Evolutionary conservation across 2,888 invertebrate genomes (phyloP).

Genomic region (Protophormia terraenovae): DNA sequence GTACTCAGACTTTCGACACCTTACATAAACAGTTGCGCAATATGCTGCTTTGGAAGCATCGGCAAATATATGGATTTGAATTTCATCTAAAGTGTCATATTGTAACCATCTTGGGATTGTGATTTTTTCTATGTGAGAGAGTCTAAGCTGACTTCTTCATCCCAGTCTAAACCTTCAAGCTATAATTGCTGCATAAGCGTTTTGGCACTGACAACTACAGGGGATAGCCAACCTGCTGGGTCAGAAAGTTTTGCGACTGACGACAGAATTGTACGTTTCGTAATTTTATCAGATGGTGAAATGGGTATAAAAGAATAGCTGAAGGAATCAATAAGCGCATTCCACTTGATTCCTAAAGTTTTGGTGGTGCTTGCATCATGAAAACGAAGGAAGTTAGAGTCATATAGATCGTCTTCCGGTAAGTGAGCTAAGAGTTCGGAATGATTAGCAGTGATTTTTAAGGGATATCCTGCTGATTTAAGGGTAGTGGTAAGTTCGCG

Average conservation of each 20-base stretch:
- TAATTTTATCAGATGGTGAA: background rate
- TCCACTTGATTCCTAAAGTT: background rate
- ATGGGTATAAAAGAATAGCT: background rate
- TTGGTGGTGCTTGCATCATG: background rate
- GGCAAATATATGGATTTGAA: background rate
- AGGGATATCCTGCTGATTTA: background rate
- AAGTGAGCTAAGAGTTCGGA: background rate
- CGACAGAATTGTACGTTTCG: background rate
- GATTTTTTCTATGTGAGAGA: background rate
- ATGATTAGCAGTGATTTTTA: background rate
- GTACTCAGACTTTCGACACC: background rate
- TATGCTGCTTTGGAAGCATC: background rate
- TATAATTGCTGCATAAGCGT: too few relatives aligned
- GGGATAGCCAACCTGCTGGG: too few relatives aligned
- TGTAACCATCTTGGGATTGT: background rate
- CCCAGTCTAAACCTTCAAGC: too few relatives aligned
- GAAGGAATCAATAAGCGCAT: background rate
- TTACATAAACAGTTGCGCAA: background rate
- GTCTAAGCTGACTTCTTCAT: too few relatives aligned
- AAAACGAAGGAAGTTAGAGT: background rate
- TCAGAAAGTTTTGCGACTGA: background rate
- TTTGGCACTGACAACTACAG: too few relatives aligned
- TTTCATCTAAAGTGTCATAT: background rate
- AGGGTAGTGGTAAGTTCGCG: too few relatives aligned
- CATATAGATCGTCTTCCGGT: background rate